Conservation (phyloP, 2,113 vertebrate species). For the Cinclus mexicanus region DNA sequence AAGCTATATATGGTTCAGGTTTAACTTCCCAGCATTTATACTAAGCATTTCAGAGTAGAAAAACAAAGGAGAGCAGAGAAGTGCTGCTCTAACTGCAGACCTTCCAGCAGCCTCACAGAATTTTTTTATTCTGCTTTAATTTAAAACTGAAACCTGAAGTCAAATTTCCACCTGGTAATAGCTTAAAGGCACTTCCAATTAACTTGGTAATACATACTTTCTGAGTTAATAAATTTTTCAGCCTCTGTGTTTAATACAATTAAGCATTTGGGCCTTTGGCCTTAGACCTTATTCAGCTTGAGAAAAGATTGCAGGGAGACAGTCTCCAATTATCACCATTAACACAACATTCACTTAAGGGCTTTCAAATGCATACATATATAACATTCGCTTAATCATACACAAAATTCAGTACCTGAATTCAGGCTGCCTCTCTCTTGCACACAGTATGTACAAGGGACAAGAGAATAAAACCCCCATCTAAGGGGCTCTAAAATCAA, state of each 20-base stretch:
- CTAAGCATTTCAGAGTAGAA: neutral
- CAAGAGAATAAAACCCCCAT: neutral
- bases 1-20: neutral
- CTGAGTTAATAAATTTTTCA: conserved; percentile 64
- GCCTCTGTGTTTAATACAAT: conserved; percentile 62
- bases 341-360: conserved; percentile 50
- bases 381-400: neutral
- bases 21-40: neutral
- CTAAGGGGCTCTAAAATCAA: neutral
- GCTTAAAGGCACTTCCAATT: conserved; percentile 65
- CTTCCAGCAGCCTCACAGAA: conserved; percentile 8
- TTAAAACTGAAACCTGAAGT: conserved; percentile 64
- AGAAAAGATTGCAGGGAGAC: conserved; percentile 22
- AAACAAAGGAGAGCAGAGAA: neutral
- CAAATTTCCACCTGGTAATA: conserved; percentile 66
- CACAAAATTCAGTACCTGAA: neutral
- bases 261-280: conserved; percentile 64
- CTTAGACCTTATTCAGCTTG: conserved; percentile 57
- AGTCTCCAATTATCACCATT: conserved; percentile 52
- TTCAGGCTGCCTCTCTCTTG: neutral
- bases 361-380: conserved; percentile 13
- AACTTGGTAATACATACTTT: conserved; percentile 59
- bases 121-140: conserved; percentile 41
- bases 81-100: neutral
- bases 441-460: rapidly evolving